Conservation (phyloP, 2,113 vertebrate genomes). For the Alosa alosa region DNA sequence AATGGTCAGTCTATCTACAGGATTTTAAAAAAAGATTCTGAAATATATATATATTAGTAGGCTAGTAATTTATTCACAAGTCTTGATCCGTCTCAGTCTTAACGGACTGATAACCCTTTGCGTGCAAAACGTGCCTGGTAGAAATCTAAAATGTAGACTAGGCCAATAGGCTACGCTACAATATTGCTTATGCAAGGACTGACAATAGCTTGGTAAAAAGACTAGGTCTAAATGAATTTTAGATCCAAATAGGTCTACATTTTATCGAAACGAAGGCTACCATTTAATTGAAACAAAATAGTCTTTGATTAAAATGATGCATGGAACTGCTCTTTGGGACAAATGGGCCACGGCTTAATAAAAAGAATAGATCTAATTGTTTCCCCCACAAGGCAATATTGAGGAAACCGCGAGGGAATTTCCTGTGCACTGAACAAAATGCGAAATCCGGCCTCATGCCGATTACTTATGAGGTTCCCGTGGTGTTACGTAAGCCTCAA, state of each 20-base stretch:
- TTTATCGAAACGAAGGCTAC: background rate
- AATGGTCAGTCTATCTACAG: too few species aligned
- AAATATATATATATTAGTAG: too few species aligned
- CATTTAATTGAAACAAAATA: background rate
- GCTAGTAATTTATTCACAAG: too few species aligned
- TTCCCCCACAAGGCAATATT: background rate
- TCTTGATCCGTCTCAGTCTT: too few species aligned
- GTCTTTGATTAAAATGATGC: background rate
- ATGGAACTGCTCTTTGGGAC: background rate
- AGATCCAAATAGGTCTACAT: too few species aligned
- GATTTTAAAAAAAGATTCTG: too few species aligned
- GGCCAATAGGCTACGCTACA: too few species aligned
- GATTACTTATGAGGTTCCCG: slow-evolving; percentile 53
- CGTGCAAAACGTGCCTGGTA: too few species aligned
- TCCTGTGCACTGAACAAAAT: slow-evolving; percentile 47
- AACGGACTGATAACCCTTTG: too few species aligned
- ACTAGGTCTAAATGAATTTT: background rate
- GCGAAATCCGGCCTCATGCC: slow-evolving; percentile 53
- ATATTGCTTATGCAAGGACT: background rate
- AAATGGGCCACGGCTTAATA: background rate
- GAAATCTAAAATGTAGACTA: too few species aligned
- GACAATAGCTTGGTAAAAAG: too few species aligned
- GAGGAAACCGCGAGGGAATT: slow-evolving; percentile 49
- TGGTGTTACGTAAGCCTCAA: slow-evolving; percentile 66
- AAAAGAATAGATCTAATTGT: background rate